Conservation (phyloP, 2,888 invertebrate species). For the Xestia ashworthii region DNA sequence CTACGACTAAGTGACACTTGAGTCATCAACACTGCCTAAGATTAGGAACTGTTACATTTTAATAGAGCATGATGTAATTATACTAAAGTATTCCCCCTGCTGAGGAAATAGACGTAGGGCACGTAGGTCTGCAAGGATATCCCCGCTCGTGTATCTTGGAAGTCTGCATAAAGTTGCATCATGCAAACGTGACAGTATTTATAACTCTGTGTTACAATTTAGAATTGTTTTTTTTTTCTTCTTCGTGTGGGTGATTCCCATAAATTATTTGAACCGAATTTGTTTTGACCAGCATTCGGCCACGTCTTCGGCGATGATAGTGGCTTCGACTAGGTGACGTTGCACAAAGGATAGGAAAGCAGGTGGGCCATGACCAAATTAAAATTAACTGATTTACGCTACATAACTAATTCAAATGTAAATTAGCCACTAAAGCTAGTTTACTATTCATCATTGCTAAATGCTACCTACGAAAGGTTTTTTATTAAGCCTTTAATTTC, state of each 20-base stretch:
- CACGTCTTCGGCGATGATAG: neutral
- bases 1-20: neutral
- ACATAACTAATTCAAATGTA: neutral
- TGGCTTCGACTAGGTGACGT: neutral
- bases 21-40: constrained; percentile 1
- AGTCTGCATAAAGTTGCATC: constrained; percentile 3
- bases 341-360: neutral
- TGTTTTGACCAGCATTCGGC: neutral
- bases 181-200: neutral
- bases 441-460: neutral
- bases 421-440: neutral
- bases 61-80: constrained; percentile 4
- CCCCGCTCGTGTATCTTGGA: constrained; percentile 18
- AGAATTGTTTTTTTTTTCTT: too few relatives aligned
- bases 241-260: too few relatives aligned
- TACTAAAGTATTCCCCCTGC: constrained; percentile 3
- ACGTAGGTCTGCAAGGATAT: neutral
- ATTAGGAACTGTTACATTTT: constrained; percentile 4
- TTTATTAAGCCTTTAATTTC: too few relatives aligned
- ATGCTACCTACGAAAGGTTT: too few relatives aligned
- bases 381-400: neutral
- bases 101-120: neutral
- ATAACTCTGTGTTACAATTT: neutral
- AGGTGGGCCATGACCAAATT: neutral
- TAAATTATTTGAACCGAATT: too few relatives aligned